Base-by-base conservation (phyloP, 2,113 vertebrate species). In the Mandrillus leucophaeus region DNA sequence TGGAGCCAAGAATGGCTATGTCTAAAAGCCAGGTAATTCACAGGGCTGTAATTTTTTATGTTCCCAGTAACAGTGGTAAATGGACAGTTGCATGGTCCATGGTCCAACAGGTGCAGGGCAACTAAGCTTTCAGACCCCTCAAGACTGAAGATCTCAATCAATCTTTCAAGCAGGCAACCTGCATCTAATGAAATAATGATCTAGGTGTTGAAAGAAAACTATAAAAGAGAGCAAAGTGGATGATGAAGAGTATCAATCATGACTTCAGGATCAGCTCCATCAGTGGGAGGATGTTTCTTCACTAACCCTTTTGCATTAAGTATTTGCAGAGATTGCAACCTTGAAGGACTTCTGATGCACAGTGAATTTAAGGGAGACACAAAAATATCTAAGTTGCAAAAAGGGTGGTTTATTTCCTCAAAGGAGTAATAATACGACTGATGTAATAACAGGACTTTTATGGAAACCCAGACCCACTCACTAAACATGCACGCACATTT, bases 201-300 rank as follows among this genome's bases (percentile, higher is more conserved):
- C 11, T 8, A 27, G 30, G 1, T 6, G 2, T 6, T 45, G 57
- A 88, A 84, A 73, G 22, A 66, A 50, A 70, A 20, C 30, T 72
- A 66, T 17, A 55, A 70, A 64, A 12, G 8, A 0, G 23, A n/a
- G 8, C 2, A 20, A 18, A 18, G 12, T n/a, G 3, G 8, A 1
- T 59, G 16, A 18, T 40, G 23, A 85, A 52, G 30, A 32, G 20
- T 59, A 55, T 73, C 25, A 38, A 23, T 89, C 16, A 18, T 22
- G 18, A 16, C 32, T 59, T 57, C 22, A 89, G 16, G 6, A 43
- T 50, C 38, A 27, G 8, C 59, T 70, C 40, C 12, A 14, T 59
- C 8, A 48, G 25, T 16, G 20, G 8, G 25, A 81, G 55, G 2
- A 8, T 52, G 1, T 55, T 38, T 90, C 30, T 68, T 68, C 5